Conservation (phyloP, 2,888 invertebrate species). For the Protonemura montana region DNA sequence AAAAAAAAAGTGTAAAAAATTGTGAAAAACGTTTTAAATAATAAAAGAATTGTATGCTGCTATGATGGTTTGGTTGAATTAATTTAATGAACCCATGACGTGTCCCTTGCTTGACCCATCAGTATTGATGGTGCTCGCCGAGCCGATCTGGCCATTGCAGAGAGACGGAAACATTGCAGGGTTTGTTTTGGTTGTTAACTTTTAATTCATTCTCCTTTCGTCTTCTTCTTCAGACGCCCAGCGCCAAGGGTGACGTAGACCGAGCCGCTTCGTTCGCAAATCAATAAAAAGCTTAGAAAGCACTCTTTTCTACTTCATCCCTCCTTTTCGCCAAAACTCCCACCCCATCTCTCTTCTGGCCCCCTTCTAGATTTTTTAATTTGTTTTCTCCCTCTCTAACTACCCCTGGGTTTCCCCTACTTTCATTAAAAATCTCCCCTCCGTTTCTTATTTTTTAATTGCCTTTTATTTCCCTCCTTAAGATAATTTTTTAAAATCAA, state of each 20-base stretch:
- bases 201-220: slow-evolving; percentile 35
- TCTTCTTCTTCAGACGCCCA: slow-evolving; percentile 42
- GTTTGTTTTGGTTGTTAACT: slow-evolving; percentile 29
- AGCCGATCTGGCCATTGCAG: neutral
- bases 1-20: too few species aligned
- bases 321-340: slow-evolving; percentile 41
- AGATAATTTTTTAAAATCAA: slow-evolving; percentile 30
- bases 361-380: slow-evolving; percentile 41
- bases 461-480: slow-evolving; percentile 35
- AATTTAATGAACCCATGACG: too few species aligned
- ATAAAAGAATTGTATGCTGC: too few species aligned
- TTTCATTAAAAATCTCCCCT: slow-evolving; percentile 42
- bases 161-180: neutral
- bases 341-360: slow-evolving; percentile 34
- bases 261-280: slow-evolving; percentile 44
- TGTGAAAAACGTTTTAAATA: too few species aligned
- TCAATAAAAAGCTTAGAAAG: slow-evolving; percentile 49
- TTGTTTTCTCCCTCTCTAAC: slow-evolving; percentile 33
- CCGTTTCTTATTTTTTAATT: slow-evolving; percentile 39
- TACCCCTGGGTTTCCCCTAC: slow-evolving; percentile 36
- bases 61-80: too few species aligned
- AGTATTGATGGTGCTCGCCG: too few species aligned
- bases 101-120: too few species aligned
- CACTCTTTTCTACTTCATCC: slow-evolving; percentile 43
- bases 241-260: slow-evolving; percentile 38